Base-by-base conservation (phyloP, 2,797 vertebrate genomes). In the Sorex maritimensis region DNA sequence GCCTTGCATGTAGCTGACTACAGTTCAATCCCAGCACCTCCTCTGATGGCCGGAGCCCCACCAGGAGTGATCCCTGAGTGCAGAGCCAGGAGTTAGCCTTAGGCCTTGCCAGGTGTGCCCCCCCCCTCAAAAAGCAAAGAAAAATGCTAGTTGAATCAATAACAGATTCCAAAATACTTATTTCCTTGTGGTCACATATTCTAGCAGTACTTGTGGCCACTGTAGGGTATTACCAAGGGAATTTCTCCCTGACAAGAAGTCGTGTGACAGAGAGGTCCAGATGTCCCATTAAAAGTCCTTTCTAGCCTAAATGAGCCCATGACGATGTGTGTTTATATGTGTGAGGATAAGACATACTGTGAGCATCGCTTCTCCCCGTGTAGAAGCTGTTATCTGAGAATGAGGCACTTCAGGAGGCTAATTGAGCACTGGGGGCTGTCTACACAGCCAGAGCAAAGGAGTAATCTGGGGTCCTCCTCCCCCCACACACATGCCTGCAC, bases 321-420 rank as follows among this genome's bases (percentile, higher is more conserved):
- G 94, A 88, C 58, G 24, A 14, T 34, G 52, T n/a, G 82, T 88
- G 90, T 90, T 89, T 81, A 46, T 86, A 69, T 0, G 4, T 83
- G 75, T 8, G 75, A 83, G 69, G 44, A 79, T 91, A 74, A 90
- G 93, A 88, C 91, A 92, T 7, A 80, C 79, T 81, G 90, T 15
- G 73, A 82, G 24, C 68, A 12, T 74, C 1, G 1, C 68, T 85
- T n/a, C 68, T 77, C 23, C 67, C 4, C 1, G 52, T 11, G n/a
- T 30, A 23, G 77, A 83, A 91, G 85, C 83, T 86, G 87, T 86
- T 81, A 72, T 78, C 65, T 13, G 95, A 88, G 89, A 95, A 90
- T 46, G n/a, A 67, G 65, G 30, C 78, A 5, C 91, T 81, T 95
- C 77, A 19, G 80, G 94, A 92, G 74, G 88, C 82, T 91, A 88